Evolutionary conservation across 1,140 invertebrate genomes (phyloP), one percentile per base, ranked within the genome.

Genomic region (Gryon sp.): DNA sequence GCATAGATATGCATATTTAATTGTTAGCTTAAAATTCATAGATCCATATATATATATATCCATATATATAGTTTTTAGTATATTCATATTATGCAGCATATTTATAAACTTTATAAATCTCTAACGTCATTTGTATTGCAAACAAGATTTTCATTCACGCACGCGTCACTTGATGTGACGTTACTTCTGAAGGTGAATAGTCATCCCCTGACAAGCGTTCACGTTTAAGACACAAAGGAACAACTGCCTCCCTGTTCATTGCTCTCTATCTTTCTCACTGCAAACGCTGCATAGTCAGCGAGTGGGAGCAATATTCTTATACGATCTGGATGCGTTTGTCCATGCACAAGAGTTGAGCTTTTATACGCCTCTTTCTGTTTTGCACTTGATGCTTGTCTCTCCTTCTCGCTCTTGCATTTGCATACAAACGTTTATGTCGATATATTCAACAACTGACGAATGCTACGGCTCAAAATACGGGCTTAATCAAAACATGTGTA

Each of bases 291-390:
- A 43, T 46, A 16, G 41, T 43, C 15, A 22, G 19, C 40, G 57
- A 57, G 63, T 57, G 36, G 40, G 57, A 69, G 73, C 73, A 69
- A 76, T 76, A 76, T 69, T 76, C 65, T 76, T 59, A 76, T 77
- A 45, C 50, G 45, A 78, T 46, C 68, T 65, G 48, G 68, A 79
- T 66, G 63, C 68, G 52, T 66, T 73, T 50, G 34, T 50, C 63
- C 40, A 12, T 40, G 46, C 52, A 48, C 57, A 68, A 52, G 53
- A 45, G 53, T 40, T 26, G 60, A n/a, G 73, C 34, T 57, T 69
- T 57, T 46, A 38, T 53, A 14, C 20, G 11, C 5, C 43, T 55
- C 38, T 68, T 30, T 73, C 28, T 50, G 11, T 19, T 24, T 28
- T n/a, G 26, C 16, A 1, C 32, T 4, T 14, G 22, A n/a, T 24